phyloP scores from a whole-genome alignment of 2,888 invertebrate genomes.

The Oligia strigilis region DNA sequence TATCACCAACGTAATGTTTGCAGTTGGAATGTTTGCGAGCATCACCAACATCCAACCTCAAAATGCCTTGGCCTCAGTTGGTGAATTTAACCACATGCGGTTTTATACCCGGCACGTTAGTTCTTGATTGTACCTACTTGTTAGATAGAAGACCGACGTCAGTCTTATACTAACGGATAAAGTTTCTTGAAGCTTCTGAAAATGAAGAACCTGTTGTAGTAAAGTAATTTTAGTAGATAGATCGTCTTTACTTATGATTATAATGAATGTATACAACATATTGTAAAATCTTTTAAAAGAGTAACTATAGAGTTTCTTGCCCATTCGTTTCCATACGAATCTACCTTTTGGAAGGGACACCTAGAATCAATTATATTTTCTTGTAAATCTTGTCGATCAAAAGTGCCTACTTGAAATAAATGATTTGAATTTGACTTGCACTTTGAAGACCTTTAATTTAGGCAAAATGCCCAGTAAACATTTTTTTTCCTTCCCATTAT shows the following conservation, averaged over 20 bases:
- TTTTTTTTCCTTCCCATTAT: not conserved
- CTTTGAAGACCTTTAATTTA: not conserved
- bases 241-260: not conserved
- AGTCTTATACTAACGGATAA: not conserved
- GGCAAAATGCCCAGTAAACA: not conserved
- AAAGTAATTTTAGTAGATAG: not conserved
- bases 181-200: constrained; percentile 14
- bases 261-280: not conserved
- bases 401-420: not conserved
- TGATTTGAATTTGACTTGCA: not conserved
- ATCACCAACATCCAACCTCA: constrained; percentile 52
- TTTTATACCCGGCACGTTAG: constrained; percentile 27
- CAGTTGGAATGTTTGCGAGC: constrained; percentile 44
- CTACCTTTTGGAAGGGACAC: not conserved
- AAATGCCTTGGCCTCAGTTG: constrained; percentile 39
- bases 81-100: constrained; percentile 48
- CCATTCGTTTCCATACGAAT: not conserved
- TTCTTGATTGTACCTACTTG: constrained; percentile 14
- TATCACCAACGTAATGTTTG: constrained; percentile 57
- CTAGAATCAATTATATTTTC: not conserved
- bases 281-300: not conserved
- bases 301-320: not conserved
- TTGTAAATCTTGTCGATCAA: not conserved
- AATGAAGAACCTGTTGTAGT: not conserved
- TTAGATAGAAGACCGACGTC: not conserved